Evolutionary conservation across 1,140 invertebrate species (phyloP).

Genomic region (Pseudomyrmex concolor): DNA sequence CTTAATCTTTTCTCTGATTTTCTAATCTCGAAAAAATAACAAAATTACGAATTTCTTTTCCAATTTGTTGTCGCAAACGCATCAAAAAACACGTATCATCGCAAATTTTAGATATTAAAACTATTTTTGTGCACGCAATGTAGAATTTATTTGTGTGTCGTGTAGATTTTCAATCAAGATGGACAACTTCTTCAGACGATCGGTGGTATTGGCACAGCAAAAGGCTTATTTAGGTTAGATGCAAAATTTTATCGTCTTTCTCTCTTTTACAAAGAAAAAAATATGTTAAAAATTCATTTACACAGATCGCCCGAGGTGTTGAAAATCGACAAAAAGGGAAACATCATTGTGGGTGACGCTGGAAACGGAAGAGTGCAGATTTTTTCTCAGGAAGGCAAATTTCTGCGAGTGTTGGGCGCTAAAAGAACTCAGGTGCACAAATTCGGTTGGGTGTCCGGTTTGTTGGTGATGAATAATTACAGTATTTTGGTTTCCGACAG

Average conservation of each 20-base stretch:
- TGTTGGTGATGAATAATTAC: slow-evolving; percentile 88
- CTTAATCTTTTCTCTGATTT: not conserved
- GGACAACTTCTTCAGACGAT: slow-evolving; percentile 73
- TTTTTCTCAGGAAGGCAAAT: slow-evolving; percentile 88
- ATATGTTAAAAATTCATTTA: not conserved
- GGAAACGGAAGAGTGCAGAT: slow-evolving; percentile 92
- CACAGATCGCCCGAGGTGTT: slow-evolving; percentile 88
- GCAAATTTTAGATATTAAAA: slow-evolving; percentile 1
- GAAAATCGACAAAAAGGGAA: slow-evolving; percentile 89
- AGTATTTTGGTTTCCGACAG: slow-evolving; percentile 90
- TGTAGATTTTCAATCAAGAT: slow-evolving; percentile 84
- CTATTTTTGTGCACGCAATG: too few relatives aligned
- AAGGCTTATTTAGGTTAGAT: slow-evolving; percentile 47
- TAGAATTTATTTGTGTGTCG: not conserved
- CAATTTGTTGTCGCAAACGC: not conserved
- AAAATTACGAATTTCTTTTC: not conserved
- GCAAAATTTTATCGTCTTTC: not conserved
- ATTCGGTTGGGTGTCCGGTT: slow-evolving; percentile 90
- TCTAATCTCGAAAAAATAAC: not conserved
- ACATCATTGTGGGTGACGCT: slow-evolving; percentile 91
- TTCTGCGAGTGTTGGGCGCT: slow-evolving; percentile 88
- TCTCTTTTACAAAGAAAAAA: too few relatives aligned
- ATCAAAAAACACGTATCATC: too few relatives aligned
- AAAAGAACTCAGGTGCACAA: slow-evolving; percentile 87
- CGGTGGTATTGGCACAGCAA: slow-evolving; percentile 20